Evolutionary conservation across 1,140 invertebrate species (phyloP).

Genomic region (Drosophila pseudoananassae): DNA sequence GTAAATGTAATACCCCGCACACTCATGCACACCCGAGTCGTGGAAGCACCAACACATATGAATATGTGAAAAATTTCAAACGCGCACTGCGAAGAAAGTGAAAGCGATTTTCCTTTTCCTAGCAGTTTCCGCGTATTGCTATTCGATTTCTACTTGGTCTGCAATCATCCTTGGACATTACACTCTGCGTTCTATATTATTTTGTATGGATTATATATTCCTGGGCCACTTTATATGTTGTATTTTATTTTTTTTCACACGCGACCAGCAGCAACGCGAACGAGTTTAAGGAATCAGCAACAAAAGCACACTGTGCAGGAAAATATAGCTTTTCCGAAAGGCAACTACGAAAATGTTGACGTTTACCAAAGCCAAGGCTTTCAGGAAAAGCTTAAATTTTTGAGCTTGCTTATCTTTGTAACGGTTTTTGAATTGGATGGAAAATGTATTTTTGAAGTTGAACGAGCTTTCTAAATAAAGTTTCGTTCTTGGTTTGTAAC

Average conservation of each 20-base stretch:
- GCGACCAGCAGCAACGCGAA: slow-evolving; percentile 72
- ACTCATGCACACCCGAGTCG: slow-evolving; percentile 12
- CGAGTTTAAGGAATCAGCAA: slow-evolving; percentile 77
- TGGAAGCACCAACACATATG: slow-evolving; percentile 36
- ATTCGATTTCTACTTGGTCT: not conserved
- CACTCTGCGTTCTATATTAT: slow-evolving; percentile 14
- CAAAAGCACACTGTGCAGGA: slow-evolving; percentile 79
- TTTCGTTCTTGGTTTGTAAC: not conserved
- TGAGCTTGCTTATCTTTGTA: slow-evolving; percentile 43
- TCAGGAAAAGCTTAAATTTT: slow-evolving; percentile 17
- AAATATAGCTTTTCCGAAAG: slow-evolving; percentile 62
- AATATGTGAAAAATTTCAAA: slow-evolving; percentile 64
- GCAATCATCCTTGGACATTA: slow-evolving; percentile 1
- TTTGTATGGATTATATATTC: slow-evolving; percentile 37
- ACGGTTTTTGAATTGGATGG: slow-evolving; percentile 34
- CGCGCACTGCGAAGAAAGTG: slow-evolving; percentile 55
- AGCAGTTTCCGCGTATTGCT: not conserved
- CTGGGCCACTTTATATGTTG: slow-evolving; percentile 43
- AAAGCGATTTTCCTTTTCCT: slow-evolving; percentile 39
- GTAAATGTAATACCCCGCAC: slow-evolving; percentile 71
- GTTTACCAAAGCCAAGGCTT: slow-evolving; percentile 22
- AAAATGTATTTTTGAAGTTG: slow-evolving; percentile 14
- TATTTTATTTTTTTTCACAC: slow-evolving; percentile 53
- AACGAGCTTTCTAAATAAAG: slow-evolving; percentile 2
- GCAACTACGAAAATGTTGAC: slow-evolving; percentile 63